phyloP scores from a whole-genome alignment of 2,797 vertebrate species.

The Chelidonichthys spinosus region DNA sequence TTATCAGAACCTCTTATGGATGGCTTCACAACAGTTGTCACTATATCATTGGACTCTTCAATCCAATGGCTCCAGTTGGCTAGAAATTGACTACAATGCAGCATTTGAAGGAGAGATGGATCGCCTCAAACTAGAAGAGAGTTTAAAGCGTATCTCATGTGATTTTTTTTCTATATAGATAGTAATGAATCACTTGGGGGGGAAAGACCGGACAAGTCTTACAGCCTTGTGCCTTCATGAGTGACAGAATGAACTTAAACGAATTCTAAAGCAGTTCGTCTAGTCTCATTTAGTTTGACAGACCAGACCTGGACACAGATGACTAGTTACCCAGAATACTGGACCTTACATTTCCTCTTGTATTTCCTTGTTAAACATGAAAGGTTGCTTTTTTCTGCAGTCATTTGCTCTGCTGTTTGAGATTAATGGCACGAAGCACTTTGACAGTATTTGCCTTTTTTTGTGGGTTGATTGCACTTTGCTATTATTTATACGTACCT shows the following conservation, averaged over 20 bases:
- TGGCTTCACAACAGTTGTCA: background rate
- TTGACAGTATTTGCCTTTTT: conserved; percentile 13
- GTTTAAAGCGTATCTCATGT: conserved; percentile 13
- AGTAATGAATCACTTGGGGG: conserved; percentile 29
- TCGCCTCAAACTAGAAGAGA: conserved; percentile 2
- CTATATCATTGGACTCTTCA: background rate
- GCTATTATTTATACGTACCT: background rate
- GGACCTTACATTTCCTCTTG: background rate
- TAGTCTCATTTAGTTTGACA: conserved; percentile 15
- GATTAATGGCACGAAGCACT: too few species aligned
- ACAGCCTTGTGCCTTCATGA: conserved; percentile 15
- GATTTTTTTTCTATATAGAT: background rate
- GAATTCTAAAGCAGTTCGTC: conserved; percentile 23
- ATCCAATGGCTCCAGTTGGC: background rate
- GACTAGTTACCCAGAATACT: background rate
- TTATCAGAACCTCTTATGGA: too few species aligned
- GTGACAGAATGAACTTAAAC: conserved; percentile 24
- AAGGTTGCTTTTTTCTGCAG: too few species aligned
- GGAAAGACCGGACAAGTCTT: conserved; percentile 16
- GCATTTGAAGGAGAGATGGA: background rate
- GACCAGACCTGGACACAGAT: background rate
- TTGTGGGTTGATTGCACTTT: conserved; percentile 6
- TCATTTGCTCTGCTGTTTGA: too few species aligned
- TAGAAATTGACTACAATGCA: background rate
- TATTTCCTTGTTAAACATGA: background rate